Base-by-base conservation (phyloP, 1,140 invertebrate species). In the Glomeris maerens region DNA sequence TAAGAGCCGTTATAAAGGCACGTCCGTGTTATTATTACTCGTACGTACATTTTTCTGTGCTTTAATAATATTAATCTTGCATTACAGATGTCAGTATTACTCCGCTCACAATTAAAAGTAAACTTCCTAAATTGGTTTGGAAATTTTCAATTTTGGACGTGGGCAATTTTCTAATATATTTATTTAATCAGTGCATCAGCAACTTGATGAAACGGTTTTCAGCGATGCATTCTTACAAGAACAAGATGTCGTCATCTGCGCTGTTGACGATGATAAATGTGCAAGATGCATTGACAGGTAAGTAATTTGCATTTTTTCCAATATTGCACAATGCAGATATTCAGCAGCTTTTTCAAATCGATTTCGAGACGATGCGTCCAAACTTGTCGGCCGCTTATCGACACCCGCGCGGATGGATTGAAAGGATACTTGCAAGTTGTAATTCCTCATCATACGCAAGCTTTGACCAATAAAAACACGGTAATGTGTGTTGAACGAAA, bases 391-490 rank as follows among this genome's bases (percentile, higher is more conserved):
- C 44, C 56, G 3, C 29, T 57, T 28, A 31, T 57, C 13, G 56
- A 57, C 28, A 57, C 56, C 10, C 55, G 56, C 4, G 57, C 55
- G 20, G 5, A 54, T 25, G 55, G 52, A 28, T 45, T 52, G 22
- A 57, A 57, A 45, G 56, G 55, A 13, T 55, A 57, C 49, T 44
- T 55, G n/a, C 56, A 57, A 45, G 55, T 58, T 39, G 42, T 58
- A 26, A n/a, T 58, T 2, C 56, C 57, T 22, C 36, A 52, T 50
- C 26, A 49, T 21, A 55, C 56, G 14, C 52, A 58, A 25, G 31
- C 38, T 54, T 60, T 13, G 47, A 56, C 54, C 36, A 65, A 60
- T 55, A 65, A 68, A 40, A 20, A 29, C 36, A 25, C n/a, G 20
- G 41, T 44, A 44, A 36, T 36, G 31, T 13, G 31, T 36, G 31